Evolutionary conservation across 2,888 invertebrate genomes (phyloP).

Genomic region (Biston stratarius): DNA sequence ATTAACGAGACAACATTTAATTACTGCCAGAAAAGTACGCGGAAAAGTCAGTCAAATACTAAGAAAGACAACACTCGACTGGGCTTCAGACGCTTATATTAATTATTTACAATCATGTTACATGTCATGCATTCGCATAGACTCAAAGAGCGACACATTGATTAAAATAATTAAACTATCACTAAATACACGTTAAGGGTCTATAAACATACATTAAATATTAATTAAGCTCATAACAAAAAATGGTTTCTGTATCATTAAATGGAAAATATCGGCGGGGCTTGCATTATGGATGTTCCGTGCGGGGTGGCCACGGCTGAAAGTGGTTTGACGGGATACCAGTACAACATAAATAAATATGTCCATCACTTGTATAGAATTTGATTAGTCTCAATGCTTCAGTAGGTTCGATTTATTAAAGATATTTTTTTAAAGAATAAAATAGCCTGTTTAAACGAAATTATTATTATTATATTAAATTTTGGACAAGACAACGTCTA

Average conservation of each 20-base stretch:
- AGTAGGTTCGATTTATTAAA: background rate
- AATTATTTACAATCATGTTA: slow-evolving; percentile 24
- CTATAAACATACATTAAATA: slow-evolving; percentile 73
- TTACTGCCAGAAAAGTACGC: slow-evolving; percentile 27
- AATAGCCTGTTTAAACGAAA: too few relatives aligned
- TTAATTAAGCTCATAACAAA: slow-evolving; percentile 78
- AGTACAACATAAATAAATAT: slow-evolving; percentile 6
- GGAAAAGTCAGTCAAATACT: slow-evolving; percentile 38
- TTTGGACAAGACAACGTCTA: too few relatives aligned
- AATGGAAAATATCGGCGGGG: slow-evolving; percentile 63
- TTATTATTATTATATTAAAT: too few relatives aligned
- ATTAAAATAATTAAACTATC: slow-evolving; percentile 73
- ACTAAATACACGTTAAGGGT: slow-evolving; percentile 64
- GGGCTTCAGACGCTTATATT: slow-evolving; percentile 12
- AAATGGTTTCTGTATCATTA: slow-evolving; percentile 69
- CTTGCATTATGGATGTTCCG: slow-evolving; percentile 66
- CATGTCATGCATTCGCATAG: slow-evolving; percentile 18
- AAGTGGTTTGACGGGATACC: slow-evolving; percentile 44
- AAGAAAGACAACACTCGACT: slow-evolving; percentile 34
- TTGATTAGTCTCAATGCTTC: slow-evolving; percentile 2
- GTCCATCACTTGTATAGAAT: slow-evolving; percentile 14
- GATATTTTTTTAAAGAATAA: too few relatives aligned
- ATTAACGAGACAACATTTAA: slow-evolving; percentile 41
- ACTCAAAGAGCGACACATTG: slow-evolving; percentile 44
- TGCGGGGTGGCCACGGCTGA: slow-evolving; percentile 31